Base-by-base conservation (phyloP, 2,888 invertebrate species). In the Drosophila putrida region DNA sequence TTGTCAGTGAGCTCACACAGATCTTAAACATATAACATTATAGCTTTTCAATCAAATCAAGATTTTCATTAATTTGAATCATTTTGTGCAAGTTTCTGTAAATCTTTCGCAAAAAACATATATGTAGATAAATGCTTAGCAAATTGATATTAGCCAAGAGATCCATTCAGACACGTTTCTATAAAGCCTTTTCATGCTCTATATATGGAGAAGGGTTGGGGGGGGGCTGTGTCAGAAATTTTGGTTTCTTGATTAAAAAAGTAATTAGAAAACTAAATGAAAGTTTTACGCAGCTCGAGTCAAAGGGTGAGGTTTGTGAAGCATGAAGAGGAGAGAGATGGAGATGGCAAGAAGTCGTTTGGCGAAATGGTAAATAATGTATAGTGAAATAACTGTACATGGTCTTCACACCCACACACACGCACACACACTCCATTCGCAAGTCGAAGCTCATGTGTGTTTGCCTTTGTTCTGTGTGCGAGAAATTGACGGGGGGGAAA, bases 191-290 rank as follows among this genome's bases (percentile, higher is more conserved):
- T 35, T 36, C 15, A 15, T 8, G 25, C n/a, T 50, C n/a, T n/a
- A 20, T 3, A 20, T 20, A n/a, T 43, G 6, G 27, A 27, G 31
- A 11, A 20, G 20, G 20, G 31, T 31, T 31, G 31, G 43, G 28
- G 6, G 55, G 46, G 36, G n/a, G 36, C 6, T 11, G 20, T 53
- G 59, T 27, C 76, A 86, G 83, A 80, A 83, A 84, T 87, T 83
- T 89, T 85, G 90, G 85, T 84, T 86, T 65, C 82, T 85, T 85
- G 85, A 85, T 85, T 90, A 85, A 90, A 85, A 85, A 90, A 88
- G 84, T 85, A 85, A 85, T 85, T 85, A 90, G 90, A 85, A 85
- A 85, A 90, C 85, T 85, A 85, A 85, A 86, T 90, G 89, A 90
- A 85, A 90, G 89, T 90, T 85, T 85, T 86, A 79, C 78, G 88